Conservation (phyloP, 2,113 vertebrate genomes). For the Panthera leo region DNA sequence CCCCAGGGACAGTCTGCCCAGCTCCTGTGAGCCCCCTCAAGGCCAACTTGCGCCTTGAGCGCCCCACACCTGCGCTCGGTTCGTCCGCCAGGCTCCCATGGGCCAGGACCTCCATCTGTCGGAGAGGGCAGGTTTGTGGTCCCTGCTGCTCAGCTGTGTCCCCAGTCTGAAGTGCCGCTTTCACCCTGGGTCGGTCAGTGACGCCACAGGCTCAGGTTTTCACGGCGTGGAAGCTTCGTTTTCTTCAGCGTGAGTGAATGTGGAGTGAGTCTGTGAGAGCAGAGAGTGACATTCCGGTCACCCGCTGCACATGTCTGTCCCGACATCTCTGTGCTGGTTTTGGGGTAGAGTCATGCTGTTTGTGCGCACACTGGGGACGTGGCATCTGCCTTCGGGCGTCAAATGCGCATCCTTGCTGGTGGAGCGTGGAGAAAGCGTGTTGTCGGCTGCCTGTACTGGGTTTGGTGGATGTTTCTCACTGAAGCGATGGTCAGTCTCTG, state of each 20-base stretch:
- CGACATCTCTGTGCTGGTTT: background rate
- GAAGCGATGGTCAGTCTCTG: background rate
- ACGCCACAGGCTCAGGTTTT: background rate
- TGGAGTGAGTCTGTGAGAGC: rapidly evolving
- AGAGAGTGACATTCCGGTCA: background rate
- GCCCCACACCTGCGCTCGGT: background rate
- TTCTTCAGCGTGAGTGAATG: rapidly evolving
- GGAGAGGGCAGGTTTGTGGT: background rate
- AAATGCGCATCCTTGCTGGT: rapidly evolving
- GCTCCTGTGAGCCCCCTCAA: background rate
- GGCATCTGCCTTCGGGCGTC: background rate
- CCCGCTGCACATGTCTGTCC: background rate
- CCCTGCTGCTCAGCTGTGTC: background rate
- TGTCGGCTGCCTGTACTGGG: rapidly evolving
- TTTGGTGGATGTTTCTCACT: background rate
- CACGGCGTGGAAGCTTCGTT: rapidly evolving
- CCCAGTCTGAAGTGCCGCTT: background rate
- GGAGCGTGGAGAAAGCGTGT: background rate
- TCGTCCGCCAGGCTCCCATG: rapidly evolving
- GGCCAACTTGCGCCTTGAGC: background rate
- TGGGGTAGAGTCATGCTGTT: background rate
- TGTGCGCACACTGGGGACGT: rapidly evolving
- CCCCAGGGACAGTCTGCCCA: background rate
- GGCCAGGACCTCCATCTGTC: background rate
- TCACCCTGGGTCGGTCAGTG: background rate